Base-by-base conservation (phyloP, 2,797 vertebrate species). In the Bryconaethiops microstoma region DNA sequence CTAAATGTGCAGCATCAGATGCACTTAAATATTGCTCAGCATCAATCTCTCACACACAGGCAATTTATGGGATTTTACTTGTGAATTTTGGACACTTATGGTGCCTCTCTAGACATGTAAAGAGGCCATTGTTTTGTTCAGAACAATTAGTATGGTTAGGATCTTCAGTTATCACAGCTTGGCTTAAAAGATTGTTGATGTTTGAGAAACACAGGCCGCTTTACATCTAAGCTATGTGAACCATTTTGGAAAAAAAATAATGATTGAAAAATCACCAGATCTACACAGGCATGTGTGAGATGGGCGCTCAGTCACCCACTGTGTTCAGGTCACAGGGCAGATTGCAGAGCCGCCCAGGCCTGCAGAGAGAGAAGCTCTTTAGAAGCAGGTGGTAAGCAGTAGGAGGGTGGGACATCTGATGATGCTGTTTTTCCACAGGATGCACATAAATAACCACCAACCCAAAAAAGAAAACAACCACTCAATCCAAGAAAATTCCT, bases 361-460 rank as follows among this genome's bases (percentile, higher is more conserved):
- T 42, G 25, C 68, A 23, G 74, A 64, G 70, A 70, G 52, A 78
- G 60, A 81, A 78, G 83, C 83, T 81, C 76, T 76, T 76, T 60
- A 62, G 75, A 85, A 73, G 82, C 84, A 85, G 87, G 88, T 84
- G 86, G 84, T 62, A 25, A 77, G 68, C 78, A 48, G 40, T 60
- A 59, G 72, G 64, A 82, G 82, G 82, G 63, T 71, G 52, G 84
- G 72, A 74, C 82, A 81, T 76, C 80, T 77, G 84, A 82, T 74
- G 80, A 75, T 82, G 78, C 81, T 77, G 80, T 55, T 78, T 83
- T 86, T 84, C 75, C 81, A 84, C 83, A 83, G 79, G 74, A 74
- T 82, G 81, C 64, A 74, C 77, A 83, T 73, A 82, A 81, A 84
- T 84, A 86, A 48, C 35, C 54, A 62, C 0, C 21, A 40, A 48